phyloP scores from a whole-genome alignment of 2,113 vertebrate genomes.

The Rostratula benghalensis region DNA sequence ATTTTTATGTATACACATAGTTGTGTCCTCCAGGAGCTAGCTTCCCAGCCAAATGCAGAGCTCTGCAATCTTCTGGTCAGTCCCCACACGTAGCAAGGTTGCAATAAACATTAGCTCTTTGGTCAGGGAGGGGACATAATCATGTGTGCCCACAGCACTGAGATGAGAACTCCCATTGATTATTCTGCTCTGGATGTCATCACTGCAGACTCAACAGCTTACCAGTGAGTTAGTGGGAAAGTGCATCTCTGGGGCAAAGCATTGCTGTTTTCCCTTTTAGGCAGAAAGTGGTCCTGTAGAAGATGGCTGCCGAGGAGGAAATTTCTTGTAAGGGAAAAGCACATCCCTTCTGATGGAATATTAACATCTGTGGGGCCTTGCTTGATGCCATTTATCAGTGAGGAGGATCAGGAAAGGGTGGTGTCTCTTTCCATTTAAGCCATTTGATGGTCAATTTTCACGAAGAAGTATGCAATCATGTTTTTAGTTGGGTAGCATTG shows the following conservation, averaged over 20 bases:
- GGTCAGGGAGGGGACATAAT: not conserved
- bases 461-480: not conserved
- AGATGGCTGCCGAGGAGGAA: not conserved
- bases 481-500: not conserved
- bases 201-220: not conserved
- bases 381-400: not conserved
- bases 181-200: not conserved
- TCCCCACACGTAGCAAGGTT: not conserved
- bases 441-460: not conserved
- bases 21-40: not conserved
- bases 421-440: not conserved
- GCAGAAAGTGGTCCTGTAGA: not conserved
- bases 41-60: not conserved
- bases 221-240: not conserved
- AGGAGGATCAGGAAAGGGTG: not conserved
- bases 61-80: not conserved
- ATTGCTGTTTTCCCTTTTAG: not conserved
- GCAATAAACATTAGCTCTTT: not conserved
- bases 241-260: not conserved
- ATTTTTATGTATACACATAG: not conserved
- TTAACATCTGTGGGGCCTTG: not conserved
- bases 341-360: not conserved
- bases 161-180: not conserved
- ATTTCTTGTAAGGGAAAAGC: not conserved
- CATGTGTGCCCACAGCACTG: accelerated